Percentiles rank a stretch among this genome's conserved stretches.
phyloP scores from a whole-genome alignment of 2,797 vertebrate species.

The Oreochromis mossambicus region DNA sequence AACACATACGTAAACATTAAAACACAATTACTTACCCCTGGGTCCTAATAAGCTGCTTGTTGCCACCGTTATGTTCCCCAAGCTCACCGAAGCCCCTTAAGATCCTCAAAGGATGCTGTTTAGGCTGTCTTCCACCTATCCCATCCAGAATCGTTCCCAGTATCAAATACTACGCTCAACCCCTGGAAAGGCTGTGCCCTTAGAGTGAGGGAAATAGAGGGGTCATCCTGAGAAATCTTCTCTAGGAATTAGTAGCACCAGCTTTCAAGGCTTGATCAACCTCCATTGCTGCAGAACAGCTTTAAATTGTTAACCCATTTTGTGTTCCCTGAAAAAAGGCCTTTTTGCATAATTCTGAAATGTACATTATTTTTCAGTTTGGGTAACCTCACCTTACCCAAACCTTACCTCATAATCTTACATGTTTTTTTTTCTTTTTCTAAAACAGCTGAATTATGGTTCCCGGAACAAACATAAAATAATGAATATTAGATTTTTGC shows the following conservation, averaged over 20 bases:
- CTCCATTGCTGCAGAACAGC: rapidly evolving
- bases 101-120: no score
- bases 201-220: background rate
- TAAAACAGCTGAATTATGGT: rapidly evolving
- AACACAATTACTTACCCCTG: no score
- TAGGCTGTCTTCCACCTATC: no score
- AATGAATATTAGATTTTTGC: rapidly evolving
- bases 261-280: background rate
- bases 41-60: no score
- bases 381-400: rapidly evolving
- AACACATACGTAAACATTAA: no score
- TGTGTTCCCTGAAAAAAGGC: background rate
- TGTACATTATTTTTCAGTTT: background rate
- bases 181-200: background rate
- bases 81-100: no score
- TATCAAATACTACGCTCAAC: rapidly evolving
- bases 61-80: no score
- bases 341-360: rapidly evolving
- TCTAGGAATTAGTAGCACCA: background rate
- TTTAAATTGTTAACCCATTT: rapidly evolving
- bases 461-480: rapidly evolving
- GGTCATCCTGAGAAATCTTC: rapidly evolving
- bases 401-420: background rate
- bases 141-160: no score
- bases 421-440: rapidly evolving